phyloP scores from a whole-genome alignment of 2,113 vertebrate genomes.

The Rhipidura dahli region DNA sequence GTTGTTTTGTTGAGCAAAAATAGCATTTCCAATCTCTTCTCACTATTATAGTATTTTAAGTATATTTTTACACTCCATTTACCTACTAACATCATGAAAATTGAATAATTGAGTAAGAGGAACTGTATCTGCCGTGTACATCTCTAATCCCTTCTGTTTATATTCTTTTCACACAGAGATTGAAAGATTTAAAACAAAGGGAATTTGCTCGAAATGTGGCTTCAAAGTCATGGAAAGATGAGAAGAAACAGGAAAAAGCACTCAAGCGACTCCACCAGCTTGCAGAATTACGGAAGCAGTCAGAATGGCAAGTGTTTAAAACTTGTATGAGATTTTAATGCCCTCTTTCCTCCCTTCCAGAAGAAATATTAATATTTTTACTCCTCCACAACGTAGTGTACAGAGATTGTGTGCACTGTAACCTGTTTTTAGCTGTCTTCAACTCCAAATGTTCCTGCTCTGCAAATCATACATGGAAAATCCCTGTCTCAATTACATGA shows the following conservation, averaged over 20 bases:
- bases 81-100: background rate
- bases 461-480: slow-evolving; percentile 31
- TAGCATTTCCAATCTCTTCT: background rate
- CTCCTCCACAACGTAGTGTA: background rate
- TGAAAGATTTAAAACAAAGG: slow-evolving; percentile 97
- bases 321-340: background rate
- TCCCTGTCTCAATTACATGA: slow-evolving; percentile 2
- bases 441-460: background rate
- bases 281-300: slow-evolving; percentile 88
- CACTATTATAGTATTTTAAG: background rate
- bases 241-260: slow-evolving; percentile 96
- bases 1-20: background rate
- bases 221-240: slow-evolving; percentile 98
- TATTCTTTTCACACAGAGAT: slow-evolving; percentile 76
- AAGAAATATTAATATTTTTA: slow-evolving; percentile 12
- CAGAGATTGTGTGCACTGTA: background rate
- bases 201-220: slow-evolving; percentile 98
- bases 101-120: background rate
- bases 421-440: background rate
- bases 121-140: background rate
- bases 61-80: background rate
- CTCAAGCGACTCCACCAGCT: slow-evolving; percentile 92
- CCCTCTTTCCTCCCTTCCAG: background rate
- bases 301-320: slow-evolving; percentile 80
- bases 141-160: background rate